Percentiles rank a stretch among this genome's conserved stretches.
Conservation (phyloP, 2,888 invertebrate genomes). For the Coenonympha arcania region DNA sequence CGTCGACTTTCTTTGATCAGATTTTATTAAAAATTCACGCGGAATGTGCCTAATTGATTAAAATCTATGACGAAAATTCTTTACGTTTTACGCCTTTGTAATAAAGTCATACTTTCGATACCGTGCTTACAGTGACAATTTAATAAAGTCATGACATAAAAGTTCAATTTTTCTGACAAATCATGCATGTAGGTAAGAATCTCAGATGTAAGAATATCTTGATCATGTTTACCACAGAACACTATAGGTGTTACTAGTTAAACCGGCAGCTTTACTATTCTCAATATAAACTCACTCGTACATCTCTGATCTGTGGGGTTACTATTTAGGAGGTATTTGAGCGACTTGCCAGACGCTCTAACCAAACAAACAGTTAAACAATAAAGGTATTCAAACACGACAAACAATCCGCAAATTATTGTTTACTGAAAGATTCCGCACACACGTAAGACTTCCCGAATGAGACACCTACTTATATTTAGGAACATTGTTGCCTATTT, state of each 20-base stretch:
- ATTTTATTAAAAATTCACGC: constrained; percentile 11
- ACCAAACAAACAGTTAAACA: constrained; percentile 57
- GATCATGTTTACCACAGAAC: too few relatives aligned
- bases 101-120: too few relatives aligned
- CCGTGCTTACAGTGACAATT: too few relatives aligned
- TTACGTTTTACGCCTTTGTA: too few relatives aligned
- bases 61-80: not conserved
- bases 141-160: too few relatives aligned
- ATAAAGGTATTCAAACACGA: constrained; percentile 51
- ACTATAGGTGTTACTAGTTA: too few relatives aligned
- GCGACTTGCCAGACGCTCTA: constrained; percentile 35
- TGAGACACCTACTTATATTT: not conserved
- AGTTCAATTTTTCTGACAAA: too few relatives aligned
- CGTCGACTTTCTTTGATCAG: constrained; percentile 18
- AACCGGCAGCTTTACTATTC: constrained; percentile 16
- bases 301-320: too few relatives aligned
- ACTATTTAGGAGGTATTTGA: constrained; percentile 13
- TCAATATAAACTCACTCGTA: too few relatives aligned
- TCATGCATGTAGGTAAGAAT: too few relatives aligned
- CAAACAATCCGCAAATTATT: constrained; percentile 59
- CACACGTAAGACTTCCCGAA: constrained; percentile 17
- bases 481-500: not conserved
- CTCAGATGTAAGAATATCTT: too few relatives aligned
- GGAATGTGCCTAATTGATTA: not conserved
- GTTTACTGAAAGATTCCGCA: constrained; percentile 40